Base-by-base conservation (phyloP, 2,888 invertebrate genomes). In the Trimorus sp. region DNA sequence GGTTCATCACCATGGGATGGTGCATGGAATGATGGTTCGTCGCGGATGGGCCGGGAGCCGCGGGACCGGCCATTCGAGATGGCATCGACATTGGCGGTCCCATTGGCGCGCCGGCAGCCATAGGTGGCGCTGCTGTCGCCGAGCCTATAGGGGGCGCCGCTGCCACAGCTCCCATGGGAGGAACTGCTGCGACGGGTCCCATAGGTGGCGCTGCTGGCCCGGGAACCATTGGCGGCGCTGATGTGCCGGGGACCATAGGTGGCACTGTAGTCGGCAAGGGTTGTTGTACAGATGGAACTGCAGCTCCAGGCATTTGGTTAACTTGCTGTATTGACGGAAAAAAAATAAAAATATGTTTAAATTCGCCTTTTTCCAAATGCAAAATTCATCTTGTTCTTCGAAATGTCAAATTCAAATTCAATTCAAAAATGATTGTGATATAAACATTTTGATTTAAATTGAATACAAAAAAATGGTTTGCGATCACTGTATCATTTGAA, bases 221-320 rank as follows among this genome's bases (percentile, higher is more conserved):
- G 12, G 65, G 16, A 14, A 2, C 65, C 26, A 70, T 60, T n/a
- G 70, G 51, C 53, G 36, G 58, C 49, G 83, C 84, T 15, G 83
- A 83, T 68, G 84, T 84, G 48, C 90, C 91, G 42, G 84, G 84
- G 0, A 37, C 49, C 54, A 71, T 54, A 84, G 40, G 71, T 82
- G 37, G 73, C 87, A 88, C 59, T 85, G 88, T 53, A 84, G 81
- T 69, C 6, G 53, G 8, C 54, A 60, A 59, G 58, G 63, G 40
- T 51, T 86, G 86, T 45, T 83, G 68, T 12, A 66, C 59, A 7
- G 71, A 48, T 45, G 80, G 79, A 80, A 88, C 88, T 7, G 74
- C 42, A 74, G 85, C 85, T 26, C 90, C 91, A 56, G 85, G 85
- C 56, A 86, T 45, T 79, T 88, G 88, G 40, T 86, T 89, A 63